Evolutionary conservation across 2,113 vertebrate species (phyloP).

Genomic region (Ploceus nigricollis): DNA sequence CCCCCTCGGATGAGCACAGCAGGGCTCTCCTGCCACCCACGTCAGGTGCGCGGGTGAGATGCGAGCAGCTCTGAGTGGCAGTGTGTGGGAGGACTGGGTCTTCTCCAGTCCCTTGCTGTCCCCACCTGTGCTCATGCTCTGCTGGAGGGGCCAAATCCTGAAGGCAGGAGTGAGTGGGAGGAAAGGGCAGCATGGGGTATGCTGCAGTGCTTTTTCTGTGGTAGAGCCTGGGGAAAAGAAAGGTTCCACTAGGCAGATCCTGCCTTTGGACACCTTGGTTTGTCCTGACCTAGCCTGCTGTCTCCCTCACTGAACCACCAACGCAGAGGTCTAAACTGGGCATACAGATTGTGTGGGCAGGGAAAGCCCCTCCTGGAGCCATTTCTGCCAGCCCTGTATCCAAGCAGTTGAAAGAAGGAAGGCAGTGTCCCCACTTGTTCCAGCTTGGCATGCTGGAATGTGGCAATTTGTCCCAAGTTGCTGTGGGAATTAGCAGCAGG

Average conservation of each 20-base stretch:
- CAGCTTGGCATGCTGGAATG: accelerated
- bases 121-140: not conserved
- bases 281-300: not conserved
- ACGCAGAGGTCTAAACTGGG: accelerated
- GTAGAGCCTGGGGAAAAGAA: not conserved
- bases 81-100: not conserved
- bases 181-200: not conserved
- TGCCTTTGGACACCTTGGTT: not conserved
- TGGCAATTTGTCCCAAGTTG: not conserved
- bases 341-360: not conserved
- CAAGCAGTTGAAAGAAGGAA: not conserved
- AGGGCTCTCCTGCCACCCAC: not conserved
- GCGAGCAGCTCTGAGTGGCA: accelerated
- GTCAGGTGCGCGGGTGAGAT: accelerated
- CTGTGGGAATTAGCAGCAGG: not conserved
- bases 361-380: not conserved
- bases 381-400: not conserved
- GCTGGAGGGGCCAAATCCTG: not conserved
- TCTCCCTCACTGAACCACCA: not conserved
- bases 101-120: not conserved
- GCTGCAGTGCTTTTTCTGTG: not conserved
- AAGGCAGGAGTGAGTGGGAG: not conserved
- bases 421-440: not conserved
- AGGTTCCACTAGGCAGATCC: not conserved
- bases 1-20: not conserved